phyloP scores from a whole-genome alignment of 2,113 vertebrate species.

The Anhinga anhinga region DNA sequence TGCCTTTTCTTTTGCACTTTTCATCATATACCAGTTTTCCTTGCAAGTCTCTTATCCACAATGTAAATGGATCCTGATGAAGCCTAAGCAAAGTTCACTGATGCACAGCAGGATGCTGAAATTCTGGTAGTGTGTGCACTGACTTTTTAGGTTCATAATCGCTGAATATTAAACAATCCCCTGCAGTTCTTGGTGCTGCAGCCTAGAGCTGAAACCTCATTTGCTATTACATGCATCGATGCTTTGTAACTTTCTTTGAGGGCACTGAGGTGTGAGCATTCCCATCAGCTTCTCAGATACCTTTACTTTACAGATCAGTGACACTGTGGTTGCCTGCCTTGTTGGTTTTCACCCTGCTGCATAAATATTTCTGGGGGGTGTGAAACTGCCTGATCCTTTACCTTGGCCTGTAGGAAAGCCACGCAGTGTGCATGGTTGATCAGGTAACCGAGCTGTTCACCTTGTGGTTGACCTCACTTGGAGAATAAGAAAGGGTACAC shows the following conservation, averaged over 20 bases:
- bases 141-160: not conserved
- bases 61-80: not conserved
- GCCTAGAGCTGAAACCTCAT: not conserved
- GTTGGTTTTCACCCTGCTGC: not conserved
- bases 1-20: not conserved
- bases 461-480: not conserved
- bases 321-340: not conserved
- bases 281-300: not conserved
- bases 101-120: not conserved
- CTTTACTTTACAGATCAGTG: not conserved
- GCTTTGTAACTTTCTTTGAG: not conserved
- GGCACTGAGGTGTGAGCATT: not conserved
- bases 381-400: not conserved
- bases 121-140: not conserved
- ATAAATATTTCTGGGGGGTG: not conserved
- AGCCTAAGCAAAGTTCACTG: not conserved
- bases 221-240: not conserved
- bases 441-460: not conserved
- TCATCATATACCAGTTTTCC: not conserved
- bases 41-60: not conserved
- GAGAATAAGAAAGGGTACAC: not conserved
- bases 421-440: not conserved
- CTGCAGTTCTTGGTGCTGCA: not conserved
- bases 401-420: not conserved
- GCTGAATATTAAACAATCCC: not conserved